Base-by-base conservation (phyloP, 1,140 invertebrate species). In the Trichomalopsis sarcophagae region DNA sequence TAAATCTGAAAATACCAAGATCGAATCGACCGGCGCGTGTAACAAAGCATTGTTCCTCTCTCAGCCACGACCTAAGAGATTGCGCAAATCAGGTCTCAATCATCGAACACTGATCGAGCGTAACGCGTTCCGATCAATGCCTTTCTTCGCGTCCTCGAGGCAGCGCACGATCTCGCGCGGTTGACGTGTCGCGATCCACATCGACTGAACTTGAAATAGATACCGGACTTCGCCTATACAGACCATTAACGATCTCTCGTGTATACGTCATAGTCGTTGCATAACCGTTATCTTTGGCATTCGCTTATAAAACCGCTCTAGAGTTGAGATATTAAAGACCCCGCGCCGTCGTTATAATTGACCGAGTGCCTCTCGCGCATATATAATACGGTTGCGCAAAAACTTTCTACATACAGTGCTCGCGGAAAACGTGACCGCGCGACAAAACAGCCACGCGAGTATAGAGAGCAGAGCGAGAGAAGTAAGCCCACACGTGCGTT, bases 391-490 rank as follows among this genome's bases (percentile, higher is more conserved):
- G 23, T 66, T 66, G 77, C 9, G 50, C 7, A 36, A 36, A 66
- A 36, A 66, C 77, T 66, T 79, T 33, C 21, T 11, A 66, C 55
- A 62, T 27, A 27, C 33, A 73, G 27, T 14, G 68, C 17, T 1
- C 17, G 1, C 23, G 88, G 89, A 84, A 91, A 88, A 93, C 92
- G 92, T 93, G 92, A 92, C 92, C 89, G 87, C 87, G 84, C 83
- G 88, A 87, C 90, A 81, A 91, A 93, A 92, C 91, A 91, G 55
- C 21, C 6, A 4, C 5, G 33, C 33, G 33, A 36, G 33, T 36
- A 36, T 36, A 36, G 27, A 27, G 27, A 27, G 27, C 27, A 27
- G 81, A 86, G 77, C 86, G 74, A 79, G 90, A 86, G 87, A 88
- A 89, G 89, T 90, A 85, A 88, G 87, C 91, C 27, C 27, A 90